A percentile compares a stretch with the other conserved stretches of the same genome.
These are phyloP conservation scores for Cephalopholis sonnerati DNA, from an alignment of 2,113 vertebrate genomes.

Conservation along the genomic window DNA sequence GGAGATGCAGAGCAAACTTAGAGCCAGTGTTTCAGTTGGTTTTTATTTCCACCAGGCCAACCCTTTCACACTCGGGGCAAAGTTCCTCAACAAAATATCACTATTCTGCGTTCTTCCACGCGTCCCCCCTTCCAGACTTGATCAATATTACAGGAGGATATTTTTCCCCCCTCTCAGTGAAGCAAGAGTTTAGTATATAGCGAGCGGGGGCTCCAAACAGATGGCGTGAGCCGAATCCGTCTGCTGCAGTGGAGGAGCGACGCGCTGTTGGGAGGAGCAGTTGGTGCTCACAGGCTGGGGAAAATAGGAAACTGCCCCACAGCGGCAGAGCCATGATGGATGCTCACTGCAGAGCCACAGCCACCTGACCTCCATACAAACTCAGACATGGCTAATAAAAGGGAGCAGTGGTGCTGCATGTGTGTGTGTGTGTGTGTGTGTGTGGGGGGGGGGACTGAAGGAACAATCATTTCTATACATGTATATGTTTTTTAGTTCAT, in stretches of 20 bases:
- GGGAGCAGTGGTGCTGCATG: conserved; percentile 5
- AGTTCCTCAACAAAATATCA: conserved; percentile 40
- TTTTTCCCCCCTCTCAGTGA: conserved; percentile 31
- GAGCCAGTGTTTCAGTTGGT: conserved; percentile 15
- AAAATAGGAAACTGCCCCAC: conserved; percentile 78
- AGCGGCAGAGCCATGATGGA: conserved; percentile 82
- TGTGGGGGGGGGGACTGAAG: neutral
- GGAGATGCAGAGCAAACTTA: conserved; percentile 47
- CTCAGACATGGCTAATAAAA: conserved; percentile 69
- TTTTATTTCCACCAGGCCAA: conserved; percentile 33
- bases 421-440: conserved; percentile 8
- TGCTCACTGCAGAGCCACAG: conserved; percentile 82
- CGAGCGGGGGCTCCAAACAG: conserved; percentile 70
- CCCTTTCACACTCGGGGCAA: conserved; percentile 27
- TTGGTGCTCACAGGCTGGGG: conserved; percentile 71
- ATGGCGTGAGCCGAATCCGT: conserved; percentile 72
- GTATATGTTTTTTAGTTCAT: neutral
- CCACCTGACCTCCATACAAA: conserved; percentile 80
- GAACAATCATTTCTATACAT: conserved; percentile 18
- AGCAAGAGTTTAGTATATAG: conserved; percentile 47
- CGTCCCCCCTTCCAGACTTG: conserved; percentile 23
- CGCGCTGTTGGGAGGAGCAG: conserved; percentile 65
- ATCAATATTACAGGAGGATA: conserved; percentile 62
- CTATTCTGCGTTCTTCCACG: conserved; percentile 14
- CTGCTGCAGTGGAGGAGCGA: conserved; percentile 70